These are phyloP conservation scores for Trichonephila clavipes DNA, from an alignment of 1,140 invertebrate species.

Conservation along the genomic window DNA sequence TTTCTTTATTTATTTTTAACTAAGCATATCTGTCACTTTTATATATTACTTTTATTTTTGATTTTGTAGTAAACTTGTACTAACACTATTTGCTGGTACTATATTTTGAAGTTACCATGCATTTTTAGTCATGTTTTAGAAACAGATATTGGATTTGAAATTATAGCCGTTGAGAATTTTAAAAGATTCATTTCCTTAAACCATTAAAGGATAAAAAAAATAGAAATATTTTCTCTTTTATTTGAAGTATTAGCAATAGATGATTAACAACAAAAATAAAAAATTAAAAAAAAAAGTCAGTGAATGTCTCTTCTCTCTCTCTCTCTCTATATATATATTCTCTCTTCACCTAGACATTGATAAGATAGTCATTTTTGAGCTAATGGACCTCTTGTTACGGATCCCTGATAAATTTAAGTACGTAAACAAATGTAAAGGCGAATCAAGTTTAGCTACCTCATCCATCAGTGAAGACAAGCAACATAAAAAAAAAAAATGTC, in stretches of 20 bases:
- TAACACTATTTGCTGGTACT: too few relatives aligned
- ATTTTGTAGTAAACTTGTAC: too few relatives aligned
- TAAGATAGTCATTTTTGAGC: not conserved
- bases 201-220: not conserved
- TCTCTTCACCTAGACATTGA: not conserved
- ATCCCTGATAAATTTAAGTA: constrained; percentile 20
- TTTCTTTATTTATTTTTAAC: too few relatives aligned
- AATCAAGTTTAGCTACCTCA: constrained; percentile 32
- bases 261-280: not conserved
- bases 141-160: not conserved
- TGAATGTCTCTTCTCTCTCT: not conserved
- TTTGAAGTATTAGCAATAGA: not conserved
- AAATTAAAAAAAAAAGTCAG: not conserved
- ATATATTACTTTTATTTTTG: too few relatives aligned
- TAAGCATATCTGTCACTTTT: too few relatives aligned
- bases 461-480: not conserved
- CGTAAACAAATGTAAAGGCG: constrained; percentile 30
- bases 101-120: too few relatives aligned
- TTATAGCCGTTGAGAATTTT: not conserved
- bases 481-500: not conserved
- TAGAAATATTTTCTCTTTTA: not conserved
- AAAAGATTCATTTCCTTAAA: not conserved
- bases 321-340: not conserved
- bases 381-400: not conserved
- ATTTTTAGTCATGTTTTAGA: not conserved